Percentiles rank a stretch among this genome's conserved stretches.
These are phyloP conservation scores for Autographa pulchrina DNA, from an alignment of 2,888 invertebrate genomes.

Conservation along the genomic window DNA sequence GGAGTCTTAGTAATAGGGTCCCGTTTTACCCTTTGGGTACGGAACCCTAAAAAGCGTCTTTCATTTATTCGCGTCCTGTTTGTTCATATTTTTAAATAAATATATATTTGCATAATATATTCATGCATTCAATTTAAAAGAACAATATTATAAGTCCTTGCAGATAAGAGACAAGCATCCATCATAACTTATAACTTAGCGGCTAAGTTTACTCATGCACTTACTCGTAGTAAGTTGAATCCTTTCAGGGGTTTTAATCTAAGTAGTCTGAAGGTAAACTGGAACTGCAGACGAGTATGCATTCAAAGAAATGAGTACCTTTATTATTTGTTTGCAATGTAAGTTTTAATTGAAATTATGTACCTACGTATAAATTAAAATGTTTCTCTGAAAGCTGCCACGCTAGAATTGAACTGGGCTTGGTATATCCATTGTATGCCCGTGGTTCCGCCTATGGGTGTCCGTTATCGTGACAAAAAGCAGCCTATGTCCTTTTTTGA, in stretches of 20 bases:
- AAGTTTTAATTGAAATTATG: neutral
- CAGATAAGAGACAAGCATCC: neutral
- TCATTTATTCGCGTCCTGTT: neutral
- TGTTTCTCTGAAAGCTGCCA: too few relatives aligned
- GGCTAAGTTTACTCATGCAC: conserved; percentile 19
- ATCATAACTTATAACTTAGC: conserved; percentile 24
- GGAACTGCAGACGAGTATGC: conserved; percentile 11
- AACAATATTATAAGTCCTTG: neutral
- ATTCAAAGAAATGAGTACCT: neutral
- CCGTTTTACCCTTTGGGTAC: too few relatives aligned
- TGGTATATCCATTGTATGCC: too few relatives aligned
- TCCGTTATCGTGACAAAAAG: too few relatives aligned
- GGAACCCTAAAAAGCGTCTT: neutral
- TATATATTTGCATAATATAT: neutral
- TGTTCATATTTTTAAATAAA: neutral
- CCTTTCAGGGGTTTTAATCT: conserved; percentile 40
- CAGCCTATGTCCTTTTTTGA: too few relatives aligned
- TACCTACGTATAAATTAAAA: too few relatives aligned
- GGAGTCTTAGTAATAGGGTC: too few relatives aligned
- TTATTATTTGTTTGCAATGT: neutral
- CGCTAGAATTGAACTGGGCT: too few relatives aligned
- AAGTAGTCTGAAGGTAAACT: conserved; percentile 23
- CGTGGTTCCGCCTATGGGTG: too few relatives aligned
- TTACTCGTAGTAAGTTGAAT: conserved; percentile 21
- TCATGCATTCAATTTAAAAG: neutral